A percentile compares a stretch with the other conserved stretches of the same genome.
phyloP scores from a whole-genome alignment of 2,797 vertebrate species.

The Sebastolobus altivelis region DNA sequence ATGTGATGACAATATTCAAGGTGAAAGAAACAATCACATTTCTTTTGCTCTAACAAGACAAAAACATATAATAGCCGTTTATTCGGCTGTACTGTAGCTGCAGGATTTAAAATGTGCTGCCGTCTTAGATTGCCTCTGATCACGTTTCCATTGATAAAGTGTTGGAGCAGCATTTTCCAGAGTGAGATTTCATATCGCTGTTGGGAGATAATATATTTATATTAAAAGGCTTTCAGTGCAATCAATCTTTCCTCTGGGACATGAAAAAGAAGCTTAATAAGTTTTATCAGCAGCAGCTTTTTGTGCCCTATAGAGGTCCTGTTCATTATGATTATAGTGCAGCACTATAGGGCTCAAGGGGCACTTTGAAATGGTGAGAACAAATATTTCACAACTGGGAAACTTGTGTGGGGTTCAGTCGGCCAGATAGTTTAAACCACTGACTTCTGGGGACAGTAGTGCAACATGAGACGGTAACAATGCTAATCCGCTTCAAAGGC shows the following conservation, averaged over 20 bases:
- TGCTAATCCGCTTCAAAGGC: constrained; percentile 82
- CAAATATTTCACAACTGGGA: constrained; percentile 74
- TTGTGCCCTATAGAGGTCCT: constrained; percentile 47
- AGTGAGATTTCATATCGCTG: constrained; percentile 79
- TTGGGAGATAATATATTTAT: constrained; percentile 76
- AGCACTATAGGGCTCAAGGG: constrained; percentile 69
- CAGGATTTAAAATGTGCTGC: constrained; percentile 58
- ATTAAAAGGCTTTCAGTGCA: constrained; percentile 80
- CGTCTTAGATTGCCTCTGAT: constrained; percentile 66
- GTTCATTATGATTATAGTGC: constrained; percentile 68
- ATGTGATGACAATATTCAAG: constrained; percentile 40
- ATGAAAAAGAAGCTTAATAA: constrained; percentile 67
- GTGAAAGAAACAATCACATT: constrained; percentile 48
- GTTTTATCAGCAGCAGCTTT: constrained; percentile 73
- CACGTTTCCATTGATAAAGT: constrained; percentile 77
- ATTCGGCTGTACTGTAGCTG: constrained; percentile 54
- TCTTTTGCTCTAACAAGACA: constrained; percentile 42
- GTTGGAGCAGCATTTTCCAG: constrained; percentile 71
- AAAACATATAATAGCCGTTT: constrained; percentile 40
- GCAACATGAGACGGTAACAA: constrained; percentile 80
- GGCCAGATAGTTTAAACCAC: constrained; percentile 58
- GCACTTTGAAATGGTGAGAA: constrained; percentile 78
- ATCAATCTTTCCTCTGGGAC: constrained; percentile 79
- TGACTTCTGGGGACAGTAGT: constrained; percentile 64
- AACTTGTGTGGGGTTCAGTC: constrained; percentile 59